Percentiles rank a stretch among this genome's conserved stretches.
These are phyloP conservation scores for Callipepla squamata DNA, from an alignment of 2,113 vertebrate genomes.

Conservation along the genomic window DNA sequence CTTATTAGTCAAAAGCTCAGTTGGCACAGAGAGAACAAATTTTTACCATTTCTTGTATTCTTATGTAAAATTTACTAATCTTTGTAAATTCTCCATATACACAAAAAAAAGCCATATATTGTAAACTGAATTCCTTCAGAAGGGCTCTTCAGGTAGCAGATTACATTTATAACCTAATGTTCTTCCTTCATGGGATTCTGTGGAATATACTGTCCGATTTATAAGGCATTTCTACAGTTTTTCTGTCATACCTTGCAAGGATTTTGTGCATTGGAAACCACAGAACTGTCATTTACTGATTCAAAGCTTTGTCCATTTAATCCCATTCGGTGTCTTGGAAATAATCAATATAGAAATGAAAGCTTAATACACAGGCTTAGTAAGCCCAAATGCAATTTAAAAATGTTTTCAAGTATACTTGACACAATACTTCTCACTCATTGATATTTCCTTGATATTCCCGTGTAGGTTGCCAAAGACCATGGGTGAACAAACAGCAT, in stretches of 20 bases:
- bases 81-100: background rate
- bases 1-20: background rate
- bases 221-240: accelerated
- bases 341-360: background rate
- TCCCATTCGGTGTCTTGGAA: background rate
- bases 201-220: background rate
- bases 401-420: background rate
- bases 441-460: background rate
- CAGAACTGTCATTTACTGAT: background rate
- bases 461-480: background rate
- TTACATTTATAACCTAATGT: background rate
- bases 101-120: background rate
- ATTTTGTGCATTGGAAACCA: background rate
- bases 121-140: background rate
- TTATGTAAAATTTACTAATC: background rate
- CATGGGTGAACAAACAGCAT: background rate
- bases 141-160: background rate
- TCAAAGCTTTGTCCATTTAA: background rate
- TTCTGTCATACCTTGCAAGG: background rate
- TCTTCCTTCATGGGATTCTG: background rate
- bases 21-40: background rate
- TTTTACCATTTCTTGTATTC: background rate
- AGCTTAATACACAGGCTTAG: background rate
- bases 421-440: background rate
- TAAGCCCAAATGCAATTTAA: background rate